Conservation (phyloP, 2,888 invertebrate species). For the Acleris cristana region DNA sequence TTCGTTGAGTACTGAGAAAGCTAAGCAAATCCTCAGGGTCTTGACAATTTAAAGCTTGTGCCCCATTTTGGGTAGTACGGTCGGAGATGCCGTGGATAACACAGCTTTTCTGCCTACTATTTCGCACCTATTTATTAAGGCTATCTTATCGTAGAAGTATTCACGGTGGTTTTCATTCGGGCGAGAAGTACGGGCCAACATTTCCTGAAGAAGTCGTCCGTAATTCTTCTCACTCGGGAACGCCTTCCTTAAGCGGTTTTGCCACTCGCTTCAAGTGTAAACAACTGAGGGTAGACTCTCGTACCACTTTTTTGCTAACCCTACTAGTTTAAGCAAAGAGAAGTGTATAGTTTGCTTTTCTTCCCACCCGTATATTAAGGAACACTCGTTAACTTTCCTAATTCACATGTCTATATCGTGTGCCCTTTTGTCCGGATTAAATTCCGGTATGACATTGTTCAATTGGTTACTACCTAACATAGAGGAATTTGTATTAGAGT, state of each 20-base stretch:
- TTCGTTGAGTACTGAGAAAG: not conserved
- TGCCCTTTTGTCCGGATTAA: not conserved
- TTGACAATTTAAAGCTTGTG: constrained; percentile 4
- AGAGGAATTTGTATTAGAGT: not conserved
- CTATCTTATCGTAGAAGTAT: constrained; percentile 41
- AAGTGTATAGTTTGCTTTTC: constrained; percentile 39
- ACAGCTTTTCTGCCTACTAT: constrained; percentile 41
- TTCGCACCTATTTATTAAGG: constrained; percentile 38
- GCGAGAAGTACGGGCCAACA: constrained; percentile 36
- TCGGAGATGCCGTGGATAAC: constrained; percentile 38
- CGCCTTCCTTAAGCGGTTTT: constrained; percentile 37
- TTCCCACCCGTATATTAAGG: constrained; percentile 37
- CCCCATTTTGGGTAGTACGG: constrained; percentile 11
- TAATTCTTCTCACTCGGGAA: constrained; percentile 42
- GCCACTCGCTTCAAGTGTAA: constrained; percentile 42
- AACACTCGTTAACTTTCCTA: constrained; percentile 42
- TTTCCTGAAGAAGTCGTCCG: constrained; percentile 39
- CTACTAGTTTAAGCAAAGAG: constrained; percentile 40
- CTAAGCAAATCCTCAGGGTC: not conserved
- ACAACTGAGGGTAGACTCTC: constrained; percentile 37
- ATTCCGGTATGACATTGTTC: constrained; percentile 6
- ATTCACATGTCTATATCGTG: constrained; percentile 34
- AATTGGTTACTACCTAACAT: not conserved
- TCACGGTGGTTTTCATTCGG: constrained; percentile 32
- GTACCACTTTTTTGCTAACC: constrained; percentile 42